Evolutionary conservation across 2,797 vertebrate species (phyloP), one percentile per base, ranked within the genome.

Genomic region (Otolemur crassicaudatus): DNA sequence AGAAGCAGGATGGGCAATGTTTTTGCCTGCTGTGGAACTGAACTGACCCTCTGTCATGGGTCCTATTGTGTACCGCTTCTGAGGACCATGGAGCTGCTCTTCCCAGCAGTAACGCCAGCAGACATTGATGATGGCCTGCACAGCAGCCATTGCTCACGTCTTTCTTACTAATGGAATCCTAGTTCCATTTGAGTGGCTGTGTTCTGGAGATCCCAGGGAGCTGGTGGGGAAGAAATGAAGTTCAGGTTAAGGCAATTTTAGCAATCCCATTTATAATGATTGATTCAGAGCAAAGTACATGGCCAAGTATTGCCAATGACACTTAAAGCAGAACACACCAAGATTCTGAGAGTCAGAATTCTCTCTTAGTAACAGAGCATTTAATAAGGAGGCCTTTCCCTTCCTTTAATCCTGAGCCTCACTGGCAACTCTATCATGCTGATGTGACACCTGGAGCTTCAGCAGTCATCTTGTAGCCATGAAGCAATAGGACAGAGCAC

Each of bases 11-110:
- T 0, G n/a, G 16, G 37, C 37, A 12, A 2, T 7, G 67, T 7
- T 0, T 49, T 16, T 20, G 12, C 2, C 22, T 10, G 0, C 49
- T 25, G 20, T 0, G 1, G 40, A 40, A 49, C 11, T 37, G 3
- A 69, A 29, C n/a, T n/a, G n/a, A 4, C 27, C 2, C 43, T 6
- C 20, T 0, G 0, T 12, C 14, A 2, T 0, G 25, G 60, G n/a
- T 5, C 8, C 37, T 22, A 12, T 1, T 8, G 34, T 58, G 49
- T 49, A 20, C 29, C 2, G 49, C 49, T 63, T n/a, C 82, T 0
- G 37, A 69, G 7, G 29, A 53, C 72, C 27, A 1, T 9, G 19
- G 20, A 56, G 46, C 60, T 1, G 3, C 31, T 34, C n/a, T 37
- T 19, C 23, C 11, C 0, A 5, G 37, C 22, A 5, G 29, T 20